Conservation (phyloP, 2,113 vertebrate species). For the Beaufortia kweichowensis region DNA sequence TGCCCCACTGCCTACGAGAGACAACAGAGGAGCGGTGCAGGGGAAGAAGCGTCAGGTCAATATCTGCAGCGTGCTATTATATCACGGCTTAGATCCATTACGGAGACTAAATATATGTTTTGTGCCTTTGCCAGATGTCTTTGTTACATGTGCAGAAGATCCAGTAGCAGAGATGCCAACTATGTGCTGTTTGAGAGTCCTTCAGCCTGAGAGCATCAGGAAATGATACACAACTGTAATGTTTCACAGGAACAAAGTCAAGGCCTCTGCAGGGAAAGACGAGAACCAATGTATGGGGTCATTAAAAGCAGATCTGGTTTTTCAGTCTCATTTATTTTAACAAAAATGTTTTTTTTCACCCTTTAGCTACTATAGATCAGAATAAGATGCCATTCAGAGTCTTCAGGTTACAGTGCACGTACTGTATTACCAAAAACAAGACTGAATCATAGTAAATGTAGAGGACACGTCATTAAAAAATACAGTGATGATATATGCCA, state of each 20-base stretch:
- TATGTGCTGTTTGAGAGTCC: slow-evolving; percentile 22
- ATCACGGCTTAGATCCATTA: slow-evolving; percentile 40
- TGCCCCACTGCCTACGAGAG: slow-evolving; percentile 39
- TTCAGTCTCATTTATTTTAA: not conserved
- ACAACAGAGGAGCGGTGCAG: slow-evolving; percentile 24
- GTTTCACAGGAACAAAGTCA: slow-evolving; percentile 29
- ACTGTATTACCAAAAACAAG: not conserved
- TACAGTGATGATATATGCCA: no score
- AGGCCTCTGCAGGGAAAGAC: slow-evolving; percentile 3
- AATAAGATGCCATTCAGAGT: not conserved
- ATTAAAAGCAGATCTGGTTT: not conserved
- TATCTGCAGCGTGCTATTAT: slow-evolving; percentile 54
- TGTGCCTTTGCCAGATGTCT: slow-evolving; percentile 38
- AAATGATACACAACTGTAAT: slow-evolving; percentile 38
- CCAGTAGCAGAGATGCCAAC: slow-evolving; percentile 22
- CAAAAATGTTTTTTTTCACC: not conserved
- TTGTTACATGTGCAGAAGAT: slow-evolving; percentile 37
- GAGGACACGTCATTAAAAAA: no score
- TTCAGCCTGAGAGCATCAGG: slow-evolving; percentile 38
- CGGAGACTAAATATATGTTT: slow-evolving; percentile 47
- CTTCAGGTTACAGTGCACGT: not conserved
- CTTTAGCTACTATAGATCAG: not conserved
- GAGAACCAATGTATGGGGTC: not conserved
- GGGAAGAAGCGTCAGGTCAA: slow-evolving; percentile 55
- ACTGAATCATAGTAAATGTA: no score